Percentiles rank a stretch among this genome's conserved stretches.
phyloP scores from a whole-genome alignment of 1,140 invertebrate species.

The Calephelis virginiensis region DNA sequence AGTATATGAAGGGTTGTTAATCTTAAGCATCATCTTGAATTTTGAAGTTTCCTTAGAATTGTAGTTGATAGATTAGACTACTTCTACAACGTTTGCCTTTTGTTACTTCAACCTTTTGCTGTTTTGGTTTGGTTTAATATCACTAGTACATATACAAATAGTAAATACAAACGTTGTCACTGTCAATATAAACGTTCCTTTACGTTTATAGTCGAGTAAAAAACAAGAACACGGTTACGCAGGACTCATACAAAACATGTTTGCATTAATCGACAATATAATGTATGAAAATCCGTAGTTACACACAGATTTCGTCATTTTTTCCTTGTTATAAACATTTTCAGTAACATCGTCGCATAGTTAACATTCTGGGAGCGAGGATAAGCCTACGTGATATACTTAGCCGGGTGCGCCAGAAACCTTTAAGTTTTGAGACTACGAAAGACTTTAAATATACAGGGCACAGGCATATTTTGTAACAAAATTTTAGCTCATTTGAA shows the following conservation, averaged over 20 bases:
- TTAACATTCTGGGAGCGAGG: slow-evolving; percentile 65
- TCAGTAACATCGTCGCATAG: slow-evolving; percentile 61
- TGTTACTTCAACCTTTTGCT: too few species aligned
- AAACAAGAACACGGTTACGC: neutral
- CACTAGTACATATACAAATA: too few species aligned
- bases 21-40: too few species aligned
- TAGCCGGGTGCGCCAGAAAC: slow-evolving; percentile 55
- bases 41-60: too few species aligned
- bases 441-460: too few species aligned
- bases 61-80: too few species aligned
- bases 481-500: neutral
- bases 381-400: slow-evolving; percentile 69
- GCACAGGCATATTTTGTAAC: neutral
- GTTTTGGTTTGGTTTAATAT: too few species aligned
- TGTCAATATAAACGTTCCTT: too few species aligned
- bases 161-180: too few species aligned
- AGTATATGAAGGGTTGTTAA: too few species aligned
- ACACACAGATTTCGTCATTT: slow-evolving; percentile 48
- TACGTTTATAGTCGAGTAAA: neutral
- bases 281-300: slow-evolving; percentile 48
- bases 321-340: slow-evolving; percentile 62
- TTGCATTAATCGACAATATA: slow-evolving; percentile 70
- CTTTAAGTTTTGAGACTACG: slow-evolving; percentile 27
- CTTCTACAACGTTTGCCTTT: too few species aligned
- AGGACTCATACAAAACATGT: slow-evolving; percentile 26